These are phyloP conservation scores for Grammomys dolichurus DNA, from an alignment of 2,113 vertebrate genomes.

Conservation along the genomic window DNA sequence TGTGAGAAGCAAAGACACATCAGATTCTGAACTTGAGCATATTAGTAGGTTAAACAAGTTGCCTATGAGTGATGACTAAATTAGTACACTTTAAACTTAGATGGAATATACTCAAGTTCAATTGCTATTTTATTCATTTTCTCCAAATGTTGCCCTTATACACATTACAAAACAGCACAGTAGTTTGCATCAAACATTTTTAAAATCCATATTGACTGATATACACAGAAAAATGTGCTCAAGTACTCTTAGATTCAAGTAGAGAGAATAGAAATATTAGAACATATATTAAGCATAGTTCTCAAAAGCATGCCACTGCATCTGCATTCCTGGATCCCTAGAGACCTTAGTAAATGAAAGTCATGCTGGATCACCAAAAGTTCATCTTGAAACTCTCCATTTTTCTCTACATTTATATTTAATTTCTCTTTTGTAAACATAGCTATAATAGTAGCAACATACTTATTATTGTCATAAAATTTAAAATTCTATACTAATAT, in stretches of 20 bases:
- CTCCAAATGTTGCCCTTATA: slow-evolving; percentile 1
- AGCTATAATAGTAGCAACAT: neutral
- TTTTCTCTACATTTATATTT: neutral
- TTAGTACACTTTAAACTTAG: slow-evolving; percentile 60
- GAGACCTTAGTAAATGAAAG: neutral
- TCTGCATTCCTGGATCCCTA: neutral
- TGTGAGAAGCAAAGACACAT: slow-evolving; percentile 42
- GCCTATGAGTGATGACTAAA: slow-evolving; percentile 22
- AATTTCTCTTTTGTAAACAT: neutral
- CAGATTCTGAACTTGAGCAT: slow-evolving; percentile 58
- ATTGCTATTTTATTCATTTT: slow-evolving; percentile 64
- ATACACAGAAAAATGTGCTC: neutral
- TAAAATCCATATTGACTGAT: slow-evolving; percentile 13
- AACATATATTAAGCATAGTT: neutral
- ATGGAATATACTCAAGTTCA: slow-evolving; percentile 61
- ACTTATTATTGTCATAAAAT: slow-evolving; percentile 44
- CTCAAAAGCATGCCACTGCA: neutral
- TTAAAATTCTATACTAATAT: slow-evolving; percentile 9
- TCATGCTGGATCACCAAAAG: neutral
- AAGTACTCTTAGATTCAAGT: neutral
- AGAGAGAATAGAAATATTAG: neutral
- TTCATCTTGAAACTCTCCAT: neutral
- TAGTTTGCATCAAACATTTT: neutral
- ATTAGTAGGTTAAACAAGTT: slow-evolving; percentile 65
- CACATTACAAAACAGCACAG: slow-evolving; percentile 12